Evolutionary conservation across 2,113 vertebrate genomes (phyloP), one percentile per base, ranked within the genome.

Genomic region (Calidris pygmaea): DNA sequence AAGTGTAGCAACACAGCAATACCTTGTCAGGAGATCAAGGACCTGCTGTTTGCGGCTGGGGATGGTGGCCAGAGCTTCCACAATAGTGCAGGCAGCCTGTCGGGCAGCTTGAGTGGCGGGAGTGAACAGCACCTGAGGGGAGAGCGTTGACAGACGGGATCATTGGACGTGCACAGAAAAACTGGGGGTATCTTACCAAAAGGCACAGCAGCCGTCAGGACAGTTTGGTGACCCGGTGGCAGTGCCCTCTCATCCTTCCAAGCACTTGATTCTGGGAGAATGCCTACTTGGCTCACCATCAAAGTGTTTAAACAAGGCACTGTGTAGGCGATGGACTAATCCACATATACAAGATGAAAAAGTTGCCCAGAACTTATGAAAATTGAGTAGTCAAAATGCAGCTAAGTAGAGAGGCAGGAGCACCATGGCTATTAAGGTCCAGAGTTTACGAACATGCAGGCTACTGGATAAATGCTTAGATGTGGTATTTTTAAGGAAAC

Each of bases 1-100:
- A 71, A 71, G 41, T 11, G 53, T 20, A 55, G 74, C 50, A 87
- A 34, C 43, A 60, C 17, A 22, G 79, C 3, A 21, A 60, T 98
- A 99, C 99, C 99, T 99, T 70, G 99, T 99, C 85, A 99, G 99
- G 74, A 99, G 99, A 92, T 99, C 99, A 1, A 99, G 98, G 89
- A 99, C 99, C 83, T 99, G 99, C 78, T 99, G 99, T 74, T 99
- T 99, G 90, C 99, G 99, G 97, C 99, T 99, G 43, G 99, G 99
- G 87, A 99, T 98, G 90, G 99, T 99, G 50, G 99, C 99, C 22
- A 99, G 97, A 13, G 99, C 99, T 97, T 99, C 99, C 67, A 99
- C 99, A 4, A 99, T 99, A 52, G 99, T 99, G 90, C 99, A 99
- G 6, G 99, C 99, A 11, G 99, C 99, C 92, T 99, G 99, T 32